Evolutionary conservation across 2,113 vertebrate species (phyloP), one percentile per base, ranked within the genome.

Genomic region (Martes martes): DNA sequence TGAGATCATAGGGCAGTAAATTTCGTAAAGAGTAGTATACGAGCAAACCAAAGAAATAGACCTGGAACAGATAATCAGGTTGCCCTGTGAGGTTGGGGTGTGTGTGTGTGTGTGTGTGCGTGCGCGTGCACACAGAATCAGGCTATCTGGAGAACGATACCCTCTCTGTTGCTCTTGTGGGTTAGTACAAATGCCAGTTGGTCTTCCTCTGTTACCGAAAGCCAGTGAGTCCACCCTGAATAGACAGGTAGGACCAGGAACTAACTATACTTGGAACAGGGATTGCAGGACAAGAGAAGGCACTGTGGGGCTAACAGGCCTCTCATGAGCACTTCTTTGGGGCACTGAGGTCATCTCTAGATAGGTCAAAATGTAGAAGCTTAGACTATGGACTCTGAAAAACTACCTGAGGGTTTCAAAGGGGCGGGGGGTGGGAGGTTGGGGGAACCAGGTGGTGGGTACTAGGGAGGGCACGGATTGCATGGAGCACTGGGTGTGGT

Each of bases 1-100:
- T 90, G 80, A 95, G 96, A 97, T 97, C 89, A 97, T 63, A 98
- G 82, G 80, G 36, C 79, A 94, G 73, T 45, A 86, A 97, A 94
- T 96, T 95, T 98, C 57, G 50, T 94, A 81, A 76, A 86, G 71
- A 89, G 28, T 16, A 71, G 79, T 52, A 50, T 33, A 31, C 4
- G 63, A 94, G 61, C 21, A 95, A 97, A 28, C 31, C n/a, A 47
- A 24, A 79, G 92, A 96, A 94, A 92, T 50, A 61, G 57, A 13
- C 50, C 33, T 16, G 26, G 79, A 93, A 36, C 2, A 36, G 47
- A 36, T 1, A 84, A 59, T 74, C 80, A 14, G 31, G 39, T 47
- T 83, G 57, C 33, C 50, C 84, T 94, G 76, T 81, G 9, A 19
- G 67, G 14, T 16, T 52, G 19, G 10, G 39, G 24, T 4, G 23